Evolutionary conservation across 2,888 invertebrate species (phyloP), one percentile per base, ranked within the genome.

Genomic region (Diploptera punctata): DNA sequence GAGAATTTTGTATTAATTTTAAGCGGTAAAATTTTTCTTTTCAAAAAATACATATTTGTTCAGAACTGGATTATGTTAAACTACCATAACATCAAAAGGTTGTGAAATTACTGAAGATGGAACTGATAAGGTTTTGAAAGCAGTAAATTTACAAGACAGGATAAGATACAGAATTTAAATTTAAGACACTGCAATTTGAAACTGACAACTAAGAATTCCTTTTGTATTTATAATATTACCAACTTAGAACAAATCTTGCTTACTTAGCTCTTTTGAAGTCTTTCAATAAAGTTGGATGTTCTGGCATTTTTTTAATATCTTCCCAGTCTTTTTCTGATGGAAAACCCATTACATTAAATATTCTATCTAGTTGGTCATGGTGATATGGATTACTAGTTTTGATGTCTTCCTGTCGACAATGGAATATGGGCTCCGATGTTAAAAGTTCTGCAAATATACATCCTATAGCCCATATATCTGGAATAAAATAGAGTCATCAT

Each of bases 321-420:
- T 98, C 98, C 98, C 98, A 99, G 80, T 98, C 98, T 83, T 98
- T 98, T 80, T 97, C 97, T 80, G 90, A 90, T 0, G 98, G 98
- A 83, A 98, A 99, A 19, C 99, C 99, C 99, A 99, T 99, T 0
- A 99, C 98, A 84, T 96, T 97, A 83, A 99, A 99, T 85, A 99
- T 99, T 85, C 85, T 88, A 83, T 99, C 98, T 69, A 99, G 84
- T 82, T 99, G 99, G 83, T 99, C 99, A 81, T 98, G 98, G 83
- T 99, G 99, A 83, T 99, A 99, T 0, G 99, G 99, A 86, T 98
- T 99, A 80, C 97, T 97, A 0, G 99, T 99, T 84, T 99, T 99
- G 73, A 99, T 99, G 81, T 99, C 99, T 85, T 99, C 99, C 85
- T 99, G 99, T 5, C 99, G 90, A 84, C 99, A 99, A 81, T 99